Evolutionary conservation across 1,140 invertebrate species (phyloP), one percentile per base, ranked within the genome.

Genomic region (Drosophila guanche): DNA sequence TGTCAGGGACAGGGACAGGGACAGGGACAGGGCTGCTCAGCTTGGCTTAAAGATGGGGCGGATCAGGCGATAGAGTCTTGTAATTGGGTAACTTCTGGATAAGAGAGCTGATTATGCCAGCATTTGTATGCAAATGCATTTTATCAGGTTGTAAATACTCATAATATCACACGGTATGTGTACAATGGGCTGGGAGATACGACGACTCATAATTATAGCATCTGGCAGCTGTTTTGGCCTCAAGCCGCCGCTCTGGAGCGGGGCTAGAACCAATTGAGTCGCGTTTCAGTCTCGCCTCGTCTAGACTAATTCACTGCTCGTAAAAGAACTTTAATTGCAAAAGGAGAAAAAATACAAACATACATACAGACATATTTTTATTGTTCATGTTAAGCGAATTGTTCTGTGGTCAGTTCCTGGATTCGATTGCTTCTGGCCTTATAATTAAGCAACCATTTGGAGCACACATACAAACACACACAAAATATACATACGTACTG

Each of bases 281-380:
- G 33, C 16, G 16, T 20, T 20, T 20, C 0, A 0, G 25, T 27
- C 25, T 27, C 25, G 57, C 50, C 48, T 51, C 59, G 61, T 68
- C 80, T 76, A 79, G 71, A 79, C 80, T 79, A 76, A 76, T 86
- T 85, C 80, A 73, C 62, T 80, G 80, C 72, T 80, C 81, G 65
- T 84, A 86, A 86, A 84, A 85, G 37, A 33, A 79, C 46, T 85
- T 84, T 79, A 85, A 84, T 65, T 79, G 80, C 80, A 57, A 54
- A 76, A 76, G 56, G 16, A 68, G 5, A 48, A 45, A 37, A 48
- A 54, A 68, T 20, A 20, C 16, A 20, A 1, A 48, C 55, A 68
- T 20, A 20, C 16, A 20, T 20, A 48, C 55, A 33, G 10, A 33
- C 48, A 86, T 72, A 62, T 74, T 85, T 84, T 85, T 85, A 86